phyloP scores from a whole-genome alignment of 2,888 invertebrate genomes.

The Phytoseiulus persimilis region DNA sequence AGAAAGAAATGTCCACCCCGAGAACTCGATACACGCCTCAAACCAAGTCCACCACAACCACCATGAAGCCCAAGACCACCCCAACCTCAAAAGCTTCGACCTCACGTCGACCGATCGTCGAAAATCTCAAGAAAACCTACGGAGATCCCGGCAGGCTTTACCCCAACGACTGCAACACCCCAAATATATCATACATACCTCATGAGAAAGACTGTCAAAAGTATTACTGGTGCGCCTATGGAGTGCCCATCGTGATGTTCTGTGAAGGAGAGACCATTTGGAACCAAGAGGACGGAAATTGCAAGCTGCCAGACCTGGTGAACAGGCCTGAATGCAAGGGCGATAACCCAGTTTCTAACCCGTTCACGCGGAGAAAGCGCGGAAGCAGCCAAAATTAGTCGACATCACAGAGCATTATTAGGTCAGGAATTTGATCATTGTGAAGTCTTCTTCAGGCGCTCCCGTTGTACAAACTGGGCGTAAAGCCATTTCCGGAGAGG shows the following conservation, averaged over 20 bases:
- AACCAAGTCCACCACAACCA: not conserved
- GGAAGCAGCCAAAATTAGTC: slow-evolving; percentile 9
- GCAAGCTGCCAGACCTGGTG: slow-evolving; percentile 30
- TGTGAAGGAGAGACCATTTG: slow-evolving; percentile 29
- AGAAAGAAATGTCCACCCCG: slow-evolving; percentile 10
- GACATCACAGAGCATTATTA: not conserved
- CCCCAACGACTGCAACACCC: slow-evolving; percentile 30
- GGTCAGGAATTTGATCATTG: not conserved
- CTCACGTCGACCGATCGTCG: not conserved
- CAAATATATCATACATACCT: slow-evolving; percentile 26
- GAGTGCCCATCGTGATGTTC: slow-evolving; percentile 35
- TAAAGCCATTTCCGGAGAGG: not conserved
- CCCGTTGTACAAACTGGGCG: not conserved
- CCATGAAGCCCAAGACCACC: slow-evolving; percentile 28
- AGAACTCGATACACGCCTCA: slow-evolving; percentile 22
- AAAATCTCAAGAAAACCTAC: slow-evolving; percentile 13
- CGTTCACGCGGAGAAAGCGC: slow-evolving; percentile 35
- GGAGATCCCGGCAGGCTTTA: slow-evolving; percentile 19
- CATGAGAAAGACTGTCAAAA: slow-evolving; percentile 31
- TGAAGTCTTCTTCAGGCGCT: not conserved
- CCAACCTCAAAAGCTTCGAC: not conserved
- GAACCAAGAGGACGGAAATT: slow-evolving; percentile 31
- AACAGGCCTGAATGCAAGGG: slow-evolving; percentile 23
- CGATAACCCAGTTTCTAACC: slow-evolving; percentile 21
- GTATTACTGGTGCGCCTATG: slow-evolving; percentile 35